Conservation (phyloP, 2,797 vertebrate genomes). For the Pangasius mekongensis region DNA sequence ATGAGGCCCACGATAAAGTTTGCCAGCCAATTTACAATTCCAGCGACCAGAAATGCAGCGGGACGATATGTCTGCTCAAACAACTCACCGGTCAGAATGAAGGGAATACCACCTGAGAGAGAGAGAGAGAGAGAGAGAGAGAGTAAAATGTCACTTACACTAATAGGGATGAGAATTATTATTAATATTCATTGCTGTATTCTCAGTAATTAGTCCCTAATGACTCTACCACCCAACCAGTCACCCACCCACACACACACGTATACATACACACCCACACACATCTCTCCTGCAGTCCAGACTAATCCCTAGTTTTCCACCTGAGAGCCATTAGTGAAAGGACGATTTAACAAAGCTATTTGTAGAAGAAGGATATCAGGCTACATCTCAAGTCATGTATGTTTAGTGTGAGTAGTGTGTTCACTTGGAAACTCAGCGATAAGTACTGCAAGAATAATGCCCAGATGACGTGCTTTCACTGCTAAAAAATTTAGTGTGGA, state of each 20-base stretch:
- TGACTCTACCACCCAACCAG: background rate
- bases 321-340: background rate
- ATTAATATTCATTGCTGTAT: constrained; percentile 7
- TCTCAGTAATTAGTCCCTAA: constrained; percentile 24
- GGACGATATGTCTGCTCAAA: constrained; percentile 90
- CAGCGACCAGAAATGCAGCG: constrained; percentile 88
- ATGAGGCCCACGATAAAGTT: constrained; percentile 90
- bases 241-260: background rate
- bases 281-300: background rate
- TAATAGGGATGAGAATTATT: background rate
- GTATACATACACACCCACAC: background rate
- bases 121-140: background rate
- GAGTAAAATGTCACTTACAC: constrained; percentile 9
- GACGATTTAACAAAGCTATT: background rate
- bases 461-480: background rate
- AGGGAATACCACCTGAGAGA: constrained; percentile 89
- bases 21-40: constrained; percentile 88
- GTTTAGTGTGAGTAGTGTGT: background rate
- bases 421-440: background rate
- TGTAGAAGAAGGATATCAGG: background rate
- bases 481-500: background rate
- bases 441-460: too few relatives aligned
- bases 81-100: constrained; percentile 89
- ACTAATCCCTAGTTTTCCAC: constrained; percentile 7
- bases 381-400: background rate